Evolutionary conservation across 2,113 vertebrate genomes (phyloP), one percentile per base, ranked within the genome.

Genomic region (Chascanopsetta lugubris): DNA sequence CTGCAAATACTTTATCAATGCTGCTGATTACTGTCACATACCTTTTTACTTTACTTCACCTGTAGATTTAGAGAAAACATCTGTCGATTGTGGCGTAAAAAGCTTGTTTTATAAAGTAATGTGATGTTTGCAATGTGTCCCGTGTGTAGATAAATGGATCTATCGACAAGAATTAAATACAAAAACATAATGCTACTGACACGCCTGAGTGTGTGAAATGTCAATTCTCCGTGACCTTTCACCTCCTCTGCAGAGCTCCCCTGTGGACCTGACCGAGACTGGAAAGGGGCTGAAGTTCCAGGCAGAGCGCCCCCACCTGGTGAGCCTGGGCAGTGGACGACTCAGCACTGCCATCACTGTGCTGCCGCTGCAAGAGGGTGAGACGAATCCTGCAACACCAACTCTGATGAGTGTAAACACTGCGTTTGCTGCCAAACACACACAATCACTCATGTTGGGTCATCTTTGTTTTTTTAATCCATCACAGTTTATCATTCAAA

Each of bases 301-400:
- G 74, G 93, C 97, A 0, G 95, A 97, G 84, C 95, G 96, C 76
- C 97, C 0, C 91, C 97, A 99, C 72, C 84, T 99, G 84, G 96
- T 98, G 79, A 99, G 97, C 90, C 88, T 99, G 53, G 96, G 97
- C 24, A 97, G 96, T 0, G 96, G 97, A 17, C 93, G 97, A 0
- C 94, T 98, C 56, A 98, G 96, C 79, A 96, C 94, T 0, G 95
- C 97, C 2, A 93, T 99, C 88, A 98, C 96, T 0, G 89, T 99
- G 60, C 90, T 99, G 86, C 95, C 97, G 0, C 90, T 99, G 82
- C 91, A 95, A 25, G 96, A 99, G 87, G 97, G 96, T 98, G 85
- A 91, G 92, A 57, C 18, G 21, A 3, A 42, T 20, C 32, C 32
- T 21, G 8, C 2, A 1, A 2, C 22, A 21, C 32, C 18, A 11